Evolutionary conservation across 2,113 vertebrate species (phyloP).

Genomic region (Lethenteron camtschaticum): DNA sequence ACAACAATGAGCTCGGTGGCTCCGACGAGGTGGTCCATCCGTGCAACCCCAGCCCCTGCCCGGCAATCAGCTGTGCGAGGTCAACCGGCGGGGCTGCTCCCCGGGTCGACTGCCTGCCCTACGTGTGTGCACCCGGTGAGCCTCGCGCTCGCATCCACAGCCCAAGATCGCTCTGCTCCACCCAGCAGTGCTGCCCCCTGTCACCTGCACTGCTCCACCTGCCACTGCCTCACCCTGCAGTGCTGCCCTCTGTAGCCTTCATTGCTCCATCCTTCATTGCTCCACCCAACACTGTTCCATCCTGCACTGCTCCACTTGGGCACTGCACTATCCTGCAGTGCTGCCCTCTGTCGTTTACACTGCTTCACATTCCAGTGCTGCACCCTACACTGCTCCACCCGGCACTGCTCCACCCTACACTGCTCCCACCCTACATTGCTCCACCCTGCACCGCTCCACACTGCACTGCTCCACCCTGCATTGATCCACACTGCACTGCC

Average conservation of each 20-base stretch:
- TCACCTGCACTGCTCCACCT: background rate
- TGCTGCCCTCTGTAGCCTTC: background rate
- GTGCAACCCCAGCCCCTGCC: conserved; percentile 87
- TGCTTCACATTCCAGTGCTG: background rate
- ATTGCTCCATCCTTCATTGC: background rate
- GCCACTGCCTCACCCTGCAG: too few relatives aligned
- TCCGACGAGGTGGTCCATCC: conserved; percentile 79
- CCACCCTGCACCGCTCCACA: background rate
- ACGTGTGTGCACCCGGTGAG: conserved; percentile 61
- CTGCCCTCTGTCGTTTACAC: background rate
- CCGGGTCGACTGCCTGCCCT: conserved; percentile 54
- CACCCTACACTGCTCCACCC: background rate
- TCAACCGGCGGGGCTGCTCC: conserved; percentile 66
- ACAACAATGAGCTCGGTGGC: background rate
- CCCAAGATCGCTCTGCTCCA: background rate
- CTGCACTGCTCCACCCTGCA: background rate
- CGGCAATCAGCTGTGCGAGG: conserved; percentile 67
- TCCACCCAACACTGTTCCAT: background rate
- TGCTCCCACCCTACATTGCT: background rate
- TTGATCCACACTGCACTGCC: background rate
- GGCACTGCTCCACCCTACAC: background rate
- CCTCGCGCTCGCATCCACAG: background rate
- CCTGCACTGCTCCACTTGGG: background rate
- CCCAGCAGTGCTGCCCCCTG: background rate
- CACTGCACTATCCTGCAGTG: background rate